Conservation (phyloP, 1,140 invertebrate genomes). For the Lasioglossum baleicum region DNA sequence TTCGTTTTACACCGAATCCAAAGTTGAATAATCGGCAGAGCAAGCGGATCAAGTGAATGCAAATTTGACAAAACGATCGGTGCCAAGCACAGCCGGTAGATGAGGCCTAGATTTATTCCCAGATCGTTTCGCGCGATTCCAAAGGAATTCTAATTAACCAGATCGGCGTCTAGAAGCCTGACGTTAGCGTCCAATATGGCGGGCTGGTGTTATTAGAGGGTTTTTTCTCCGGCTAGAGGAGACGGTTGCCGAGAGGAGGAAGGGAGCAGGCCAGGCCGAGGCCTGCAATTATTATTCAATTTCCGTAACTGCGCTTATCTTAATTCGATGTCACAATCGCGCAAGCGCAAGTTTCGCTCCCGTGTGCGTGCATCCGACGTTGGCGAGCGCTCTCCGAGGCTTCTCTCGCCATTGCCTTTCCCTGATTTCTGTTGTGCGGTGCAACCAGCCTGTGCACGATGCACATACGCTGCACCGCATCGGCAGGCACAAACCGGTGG, state of each 20-base stretch:
- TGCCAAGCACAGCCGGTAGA: too few species aligned
- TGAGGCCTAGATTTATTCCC: too few species aligned
- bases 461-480: too few species aligned
- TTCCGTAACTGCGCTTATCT: conserved; percentile 75
- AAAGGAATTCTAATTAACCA: conserved; percentile 72
- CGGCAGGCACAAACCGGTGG: background rate
- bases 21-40: too few species aligned
- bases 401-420: background rate
- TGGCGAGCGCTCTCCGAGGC: too few species aligned
- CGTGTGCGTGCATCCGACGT: background rate
- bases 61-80: too few species aligned
- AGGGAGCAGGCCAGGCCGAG: conserved; percentile 18
- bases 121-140: conserved; percentile 64
- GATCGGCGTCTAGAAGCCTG: conserved; percentile 56
- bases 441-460: too few species aligned
- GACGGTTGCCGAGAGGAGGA: background rate
- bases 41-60: too few species aligned
- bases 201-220: conserved; percentile 58
- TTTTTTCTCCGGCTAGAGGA: conserved; percentile 43
- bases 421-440: background rate
- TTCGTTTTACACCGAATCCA: too few species aligned
- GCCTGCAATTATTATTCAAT: conserved; percentile 75
- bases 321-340: conserved; percentile 73
- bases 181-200: conserved; percentile 28
- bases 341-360: conserved; percentile 4